These are phyloP conservation scores for Falco cherrug DNA, from an alignment of 2,797 vertebrate species.

Conservation along the genomic window DNA sequence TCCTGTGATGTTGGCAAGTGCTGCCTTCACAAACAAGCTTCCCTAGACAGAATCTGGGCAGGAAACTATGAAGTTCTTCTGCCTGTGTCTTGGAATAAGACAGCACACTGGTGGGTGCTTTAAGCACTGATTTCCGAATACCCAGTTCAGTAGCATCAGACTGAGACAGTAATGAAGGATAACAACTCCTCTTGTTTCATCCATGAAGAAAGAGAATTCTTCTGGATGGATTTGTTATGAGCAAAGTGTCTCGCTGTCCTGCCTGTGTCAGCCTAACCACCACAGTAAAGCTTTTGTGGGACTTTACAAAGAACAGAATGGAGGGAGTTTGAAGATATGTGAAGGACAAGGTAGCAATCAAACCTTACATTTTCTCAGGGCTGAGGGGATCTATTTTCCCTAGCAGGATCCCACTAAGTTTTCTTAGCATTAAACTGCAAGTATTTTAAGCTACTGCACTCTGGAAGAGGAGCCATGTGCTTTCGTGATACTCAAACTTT, in stretches of 20 bases:
- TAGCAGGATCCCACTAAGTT: constrained; percentile 41
- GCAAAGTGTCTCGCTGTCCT: neutral
- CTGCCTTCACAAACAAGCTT: neutral
- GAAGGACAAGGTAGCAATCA: constrained; percentile 2
- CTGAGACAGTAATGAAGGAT: neutral
- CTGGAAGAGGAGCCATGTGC: constrained; percentile 36
- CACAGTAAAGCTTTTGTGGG: neutral
- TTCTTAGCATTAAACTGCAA: constrained; percentile 45
- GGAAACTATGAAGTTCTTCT: neutral
- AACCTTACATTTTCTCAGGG: neutral
- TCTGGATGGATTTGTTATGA: neutral
- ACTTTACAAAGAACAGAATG: neutral
- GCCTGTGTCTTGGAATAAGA: neutral
- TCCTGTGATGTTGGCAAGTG: neutral
- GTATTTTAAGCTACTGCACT: constrained; percentile 33
- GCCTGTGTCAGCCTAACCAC: neutral
- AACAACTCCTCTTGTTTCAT: neutral
- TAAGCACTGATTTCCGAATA: neutral
- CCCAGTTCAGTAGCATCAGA: neutral
- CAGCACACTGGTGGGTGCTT: neutral
- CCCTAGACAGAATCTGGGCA: neutral
- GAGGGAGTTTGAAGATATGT: neutral
- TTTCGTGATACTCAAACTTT: constrained; percentile 39
- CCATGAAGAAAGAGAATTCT: neutral
- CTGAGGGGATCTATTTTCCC: neutral